Evolutionary conservation across 1,140 invertebrate genomes (phyloP).

Genomic region (Panagrolaimus sp.): DNA sequence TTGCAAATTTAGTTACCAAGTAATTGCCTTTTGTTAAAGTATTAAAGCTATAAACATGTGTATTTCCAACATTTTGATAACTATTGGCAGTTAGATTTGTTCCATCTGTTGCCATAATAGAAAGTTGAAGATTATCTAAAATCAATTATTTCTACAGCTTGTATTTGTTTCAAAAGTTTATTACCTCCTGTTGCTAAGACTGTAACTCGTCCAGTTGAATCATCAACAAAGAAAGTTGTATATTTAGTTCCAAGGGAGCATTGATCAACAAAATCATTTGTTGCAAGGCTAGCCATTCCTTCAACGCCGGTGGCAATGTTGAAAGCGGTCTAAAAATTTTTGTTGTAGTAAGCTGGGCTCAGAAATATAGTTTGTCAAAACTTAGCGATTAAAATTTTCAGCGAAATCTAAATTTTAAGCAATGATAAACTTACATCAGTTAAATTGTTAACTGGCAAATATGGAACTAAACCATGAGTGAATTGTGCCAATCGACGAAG

Average conservation of each 20-base stretch:
- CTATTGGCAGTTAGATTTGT: background rate
- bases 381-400: no score
- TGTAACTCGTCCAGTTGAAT: background rate
- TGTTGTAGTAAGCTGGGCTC: no score
- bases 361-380: no score
- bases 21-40: conserved; percentile 1
- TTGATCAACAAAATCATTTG: conserved; percentile 9
- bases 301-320: background rate
- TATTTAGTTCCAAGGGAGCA: background rate
- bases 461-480: background rate
- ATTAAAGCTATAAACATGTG: background rate
- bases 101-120: background rate
- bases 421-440: no score
- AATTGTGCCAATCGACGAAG: conserved; percentile 5
- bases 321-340: background rate
- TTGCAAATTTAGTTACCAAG: background rate
- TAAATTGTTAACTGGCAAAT: no score
- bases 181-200: background rate
- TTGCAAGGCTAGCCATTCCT: background rate
- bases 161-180: no score
- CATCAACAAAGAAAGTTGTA: conserved; percentile 6
- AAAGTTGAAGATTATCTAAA: background rate
- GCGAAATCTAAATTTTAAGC: no score
- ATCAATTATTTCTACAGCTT: no score
- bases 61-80: background rate